A percentile compares a stretch with the other conserved stretches of the same genome.
Conservation (phyloP, 2,113 vertebrate genomes). For the Tilapia sparmanii region DNA sequence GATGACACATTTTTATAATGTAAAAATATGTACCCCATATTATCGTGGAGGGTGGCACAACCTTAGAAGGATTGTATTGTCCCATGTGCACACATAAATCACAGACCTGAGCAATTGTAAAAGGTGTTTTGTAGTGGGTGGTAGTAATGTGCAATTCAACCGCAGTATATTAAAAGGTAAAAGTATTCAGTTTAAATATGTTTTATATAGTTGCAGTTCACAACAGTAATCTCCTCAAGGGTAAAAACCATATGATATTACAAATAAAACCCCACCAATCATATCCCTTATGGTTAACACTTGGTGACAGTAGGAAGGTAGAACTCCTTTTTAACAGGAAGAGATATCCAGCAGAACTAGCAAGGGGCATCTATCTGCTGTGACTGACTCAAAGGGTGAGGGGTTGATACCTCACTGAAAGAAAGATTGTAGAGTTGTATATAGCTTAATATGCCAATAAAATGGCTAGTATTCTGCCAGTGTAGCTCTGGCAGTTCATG, state of each 20-base stretch:
- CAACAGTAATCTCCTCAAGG: not conserved
- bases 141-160: not conserved
- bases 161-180: not conserved
- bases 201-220: not conserved
- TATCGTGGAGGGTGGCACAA: not conserved
- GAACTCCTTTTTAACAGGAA: not conserved
- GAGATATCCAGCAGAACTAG: not conserved
- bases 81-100: not conserved
- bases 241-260: not conserved
- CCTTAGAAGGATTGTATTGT: not conserved
- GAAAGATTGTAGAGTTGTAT: not conserved
- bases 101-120: not conserved
- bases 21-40: not conserved
- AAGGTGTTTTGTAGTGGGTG: not conserved
- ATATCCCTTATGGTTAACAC: not conserved
- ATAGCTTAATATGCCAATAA: not conserved
- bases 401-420: not conserved
- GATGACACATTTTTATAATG: not conserved
- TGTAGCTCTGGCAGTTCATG: not conserved
- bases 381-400: not conserved
- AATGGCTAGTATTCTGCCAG: not conserved
- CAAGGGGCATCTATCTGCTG: not conserved
- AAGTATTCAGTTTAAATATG: not conserved
- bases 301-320: not conserved
- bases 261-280: not conserved